Conservation (phyloP, 2,113 vertebrate species). For the Regulus satrapa region DNA sequence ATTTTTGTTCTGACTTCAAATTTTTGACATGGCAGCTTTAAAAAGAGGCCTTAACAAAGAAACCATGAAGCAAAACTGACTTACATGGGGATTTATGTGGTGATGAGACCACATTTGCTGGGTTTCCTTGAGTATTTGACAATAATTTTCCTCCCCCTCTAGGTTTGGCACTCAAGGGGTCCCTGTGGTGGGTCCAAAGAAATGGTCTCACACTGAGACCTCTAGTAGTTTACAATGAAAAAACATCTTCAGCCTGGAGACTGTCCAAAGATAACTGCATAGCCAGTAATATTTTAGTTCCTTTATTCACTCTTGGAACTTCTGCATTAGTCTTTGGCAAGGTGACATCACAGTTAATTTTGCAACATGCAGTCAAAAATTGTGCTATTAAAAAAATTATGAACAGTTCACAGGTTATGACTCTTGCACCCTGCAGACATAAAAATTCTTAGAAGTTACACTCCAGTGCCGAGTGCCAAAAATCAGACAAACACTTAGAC, state of each 20-base stretch:
- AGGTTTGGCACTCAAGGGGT: slow-evolving; percentile 32
- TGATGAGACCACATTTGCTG: slow-evolving; percentile 64
- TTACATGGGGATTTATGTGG: slow-evolving; percentile 44
- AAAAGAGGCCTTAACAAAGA: slow-evolving; percentile 6
- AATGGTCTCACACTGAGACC: slow-evolving; percentile 34
- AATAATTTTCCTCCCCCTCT: slow-evolving; percentile 21
- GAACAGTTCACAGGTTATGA: not conserved
- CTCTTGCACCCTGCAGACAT: not conserved
- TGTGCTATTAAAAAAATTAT: not conserved
- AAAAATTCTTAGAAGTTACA: not conserved
- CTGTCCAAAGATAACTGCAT: slow-evolving; percentile 48
- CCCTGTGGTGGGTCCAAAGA: slow-evolving; percentile 52
- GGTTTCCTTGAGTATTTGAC: slow-evolving; percentile 42
- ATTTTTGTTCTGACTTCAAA: not conserved
- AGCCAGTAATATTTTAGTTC: slow-evolving; percentile 51
- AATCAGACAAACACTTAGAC: not conserved
- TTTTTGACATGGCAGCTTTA: slow-evolving; percentile 2
- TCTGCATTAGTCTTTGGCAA: slow-evolving; percentile 36
- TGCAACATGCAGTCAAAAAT: not conserved
- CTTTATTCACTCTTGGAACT: slow-evolving; percentile 43
- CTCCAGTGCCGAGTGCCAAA: not conserved
- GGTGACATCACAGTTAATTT: slow-evolving; percentile 14
- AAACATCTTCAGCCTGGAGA: slow-evolving; percentile 51
- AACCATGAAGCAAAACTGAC: not conserved
- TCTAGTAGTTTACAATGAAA: slow-evolving; percentile 51